Base-by-base conservation (phyloP, 2,797 vertebrate species). In the Kryptolebias ocellatus region DNA sequence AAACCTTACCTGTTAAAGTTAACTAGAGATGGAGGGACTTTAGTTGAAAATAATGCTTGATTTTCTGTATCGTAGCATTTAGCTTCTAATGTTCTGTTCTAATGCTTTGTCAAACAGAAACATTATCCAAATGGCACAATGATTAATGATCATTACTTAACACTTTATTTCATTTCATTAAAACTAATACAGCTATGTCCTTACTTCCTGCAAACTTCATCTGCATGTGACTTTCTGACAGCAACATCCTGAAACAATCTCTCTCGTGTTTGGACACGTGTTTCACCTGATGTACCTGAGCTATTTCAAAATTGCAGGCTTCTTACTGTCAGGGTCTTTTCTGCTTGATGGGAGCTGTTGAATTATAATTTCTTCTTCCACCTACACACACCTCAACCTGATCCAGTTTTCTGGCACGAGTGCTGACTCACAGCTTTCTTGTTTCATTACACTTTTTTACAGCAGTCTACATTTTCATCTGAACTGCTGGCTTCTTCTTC, bases 291-390 rank as follows among this genome's bases (percentile, higher is more conserved):
- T 70, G 76, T 60, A 34, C 45, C 27, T 29, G 55, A 53, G 62
- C 67, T 64, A 70, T 60, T 56, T 80, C 68, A 56, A 53, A 53
- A 73, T 39, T 50, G 54, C 57, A 53, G 59, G 29, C 3, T 15
- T 84, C 31, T 28, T 67, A 64, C 72, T 79, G 65, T 79, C 69
- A 53, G 50, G 55, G 18, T 70, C 55, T 68, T 73, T 74, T 80
- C 74, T 80, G 67, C 75, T 62, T 52, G 68, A 68, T 73, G 67
- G 70, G 53, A 71, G 70, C 18, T 77, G 61, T 85, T 70, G 59
- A 72, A 78, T 85, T 64, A 79, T 76, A 49, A 76, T 72, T 80
- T 60, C 37, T 34, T 64, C 64, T 68, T 51, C 64, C 70, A 14
- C 72, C 79, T 67, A 74, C 80, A 34, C 37, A 24, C 60, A 72